Evolutionary conservation across 2,113 vertebrate genomes (phyloP), one percentile per base, ranked within the genome.

Genomic region (Mormyrus lacerda): DNA sequence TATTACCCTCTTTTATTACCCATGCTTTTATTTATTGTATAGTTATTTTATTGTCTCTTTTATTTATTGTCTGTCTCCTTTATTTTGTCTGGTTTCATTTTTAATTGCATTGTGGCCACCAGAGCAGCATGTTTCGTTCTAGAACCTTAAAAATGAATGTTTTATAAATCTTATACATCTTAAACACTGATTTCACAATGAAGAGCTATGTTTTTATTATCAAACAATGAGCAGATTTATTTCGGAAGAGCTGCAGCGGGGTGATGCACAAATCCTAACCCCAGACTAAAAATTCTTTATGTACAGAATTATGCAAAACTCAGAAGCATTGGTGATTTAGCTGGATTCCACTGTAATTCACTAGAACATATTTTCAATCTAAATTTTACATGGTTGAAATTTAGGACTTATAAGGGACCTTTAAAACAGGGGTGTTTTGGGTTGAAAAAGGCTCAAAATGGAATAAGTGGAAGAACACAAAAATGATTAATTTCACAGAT

Each of bases 131-230:
- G 31, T 15, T 17, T 76, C 31, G 0, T 76, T 76, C 31, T 35
- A 15, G 11, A 76, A 76, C 31, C 69, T 76, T 39, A 17, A 39
- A 73, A 73, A 73, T 73, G 1, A 76, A 76, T 39, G 69, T 19
- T 39, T 42, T 85, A 8, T 48, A 84, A 47, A 44, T 84, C 2
- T 50, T 11, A 85, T 13, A 85, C 47, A 48, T 48, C 47, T 85
- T 48, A 48, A 50, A 48, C 6, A 44, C 47, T 82, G 48, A 89
- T 89, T 82, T 44, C 73, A 58, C 39, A 83, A 50, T 42, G 9
- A 31, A 39, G 47, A 79, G 35, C 79, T 55, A 83, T 76, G 73
- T 79, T 89, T 73, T 82, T 82, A 44, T 47, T 85, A 82, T 89
- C 50, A 27, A 39, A 42, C 15, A 39, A 85, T 82, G 45, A 79